phyloP scores from a whole-genome alignment of 2,888 invertebrate species.

The Digitonthophagus gazella region DNA sequence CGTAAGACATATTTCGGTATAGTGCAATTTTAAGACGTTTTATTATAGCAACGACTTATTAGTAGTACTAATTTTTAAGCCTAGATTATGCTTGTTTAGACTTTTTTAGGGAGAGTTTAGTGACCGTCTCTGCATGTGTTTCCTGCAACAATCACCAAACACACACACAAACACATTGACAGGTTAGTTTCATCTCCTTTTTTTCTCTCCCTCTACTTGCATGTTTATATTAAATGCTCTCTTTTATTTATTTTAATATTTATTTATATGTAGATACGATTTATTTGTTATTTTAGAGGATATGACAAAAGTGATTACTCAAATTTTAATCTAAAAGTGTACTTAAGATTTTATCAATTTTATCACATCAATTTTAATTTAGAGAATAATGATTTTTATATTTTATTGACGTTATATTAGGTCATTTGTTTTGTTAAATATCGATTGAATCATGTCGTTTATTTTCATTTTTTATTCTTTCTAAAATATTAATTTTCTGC shows the following conservation, averaged over 20 bases:
- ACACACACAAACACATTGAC: constrained; percentile 21
- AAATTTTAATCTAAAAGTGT: neutral
- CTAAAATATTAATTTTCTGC: too few species aligned
- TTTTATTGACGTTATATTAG: too few species aligned
- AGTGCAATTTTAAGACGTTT: constrained; percentile 29
- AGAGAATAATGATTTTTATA: too few species aligned
- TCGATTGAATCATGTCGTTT: too few species aligned
- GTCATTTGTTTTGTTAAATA: too few species aligned
- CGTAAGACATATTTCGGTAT: constrained; percentile 23
- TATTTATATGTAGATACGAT: constrained; percentile 15
- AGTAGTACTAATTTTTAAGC: constrained; percentile 26
- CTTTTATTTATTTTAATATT: constrained; percentile 19
- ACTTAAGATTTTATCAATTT: too few species aligned
- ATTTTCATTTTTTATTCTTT: too few species aligned
- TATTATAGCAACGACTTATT: constrained; percentile 30
- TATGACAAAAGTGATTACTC: too few species aligned
- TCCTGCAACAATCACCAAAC: constrained; percentile 24
- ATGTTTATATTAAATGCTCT: neutral
- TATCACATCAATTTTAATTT: too few species aligned
- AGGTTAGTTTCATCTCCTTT: constrained; percentile 25
- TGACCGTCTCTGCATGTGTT: constrained; percentile 26
- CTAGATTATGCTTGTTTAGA: constrained; percentile 24
- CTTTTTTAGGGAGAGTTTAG: constrained; percentile 24
- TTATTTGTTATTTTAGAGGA: too few species aligned
- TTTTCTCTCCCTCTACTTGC: constrained; percentile 2